These are phyloP conservation scores for Glyphotaelius pellucidus DNA, from an alignment of 2,888 invertebrate species.

Conservation along the genomic window DNA sequence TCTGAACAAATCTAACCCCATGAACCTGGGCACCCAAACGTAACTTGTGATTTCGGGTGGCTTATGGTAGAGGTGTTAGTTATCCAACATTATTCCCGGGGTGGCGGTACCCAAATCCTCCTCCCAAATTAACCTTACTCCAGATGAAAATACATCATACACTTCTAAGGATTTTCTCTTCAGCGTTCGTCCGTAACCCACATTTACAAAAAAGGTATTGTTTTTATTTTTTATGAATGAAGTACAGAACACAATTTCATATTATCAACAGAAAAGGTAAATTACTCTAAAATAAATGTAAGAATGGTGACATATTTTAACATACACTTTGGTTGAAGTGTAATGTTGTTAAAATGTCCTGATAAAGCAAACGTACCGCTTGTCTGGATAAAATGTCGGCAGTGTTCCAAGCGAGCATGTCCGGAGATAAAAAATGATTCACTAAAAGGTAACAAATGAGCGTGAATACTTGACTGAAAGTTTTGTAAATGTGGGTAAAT, in stretches of 20 bases:
- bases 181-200: not conserved
- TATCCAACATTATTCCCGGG: too few species aligned
- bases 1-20: too few species aligned
- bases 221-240: not conserved
- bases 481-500: slow-evolving; percentile 2
- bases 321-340: not conserved
- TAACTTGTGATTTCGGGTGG: too few species aligned
- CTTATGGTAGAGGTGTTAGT: too few species aligned
- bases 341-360: not conserved
- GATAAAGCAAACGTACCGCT: not conserved
- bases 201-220: not conserved
- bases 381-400: not conserved
- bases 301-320: slow-evolving; percentile 1
- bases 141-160: not conserved
- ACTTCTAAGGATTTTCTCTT: not conserved
- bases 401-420: not conserved
- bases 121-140: too few species aligned
- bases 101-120: too few species aligned
- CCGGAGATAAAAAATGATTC: slow-evolving; percentile 2
- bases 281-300: not conserved
- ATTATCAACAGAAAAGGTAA: not conserved
- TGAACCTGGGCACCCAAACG: too few species aligned
- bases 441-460: not conserved
- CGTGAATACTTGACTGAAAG: not conserved
- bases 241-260: not conserved